Evolutionary conservation across 1,140 invertebrate genomes (phyloP).

Genomic region (Temnothorax curvispinosus): DNA sequence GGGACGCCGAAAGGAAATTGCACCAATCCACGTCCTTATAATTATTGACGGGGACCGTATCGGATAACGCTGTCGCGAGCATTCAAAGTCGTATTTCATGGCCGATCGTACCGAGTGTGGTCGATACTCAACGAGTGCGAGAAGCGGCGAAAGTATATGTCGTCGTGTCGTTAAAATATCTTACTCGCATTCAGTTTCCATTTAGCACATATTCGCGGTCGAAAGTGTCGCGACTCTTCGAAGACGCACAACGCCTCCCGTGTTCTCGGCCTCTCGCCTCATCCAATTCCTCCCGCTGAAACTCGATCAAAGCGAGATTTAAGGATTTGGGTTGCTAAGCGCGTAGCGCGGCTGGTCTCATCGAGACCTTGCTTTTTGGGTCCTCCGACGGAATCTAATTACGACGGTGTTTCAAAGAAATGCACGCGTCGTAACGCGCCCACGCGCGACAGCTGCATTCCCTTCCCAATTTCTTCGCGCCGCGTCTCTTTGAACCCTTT

Average conservation of each 20-base stretch:
- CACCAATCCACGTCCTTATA: no score
- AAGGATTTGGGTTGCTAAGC: neutral
- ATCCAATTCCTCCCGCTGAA: conserved; percentile 1
- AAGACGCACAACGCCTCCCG: neutral
- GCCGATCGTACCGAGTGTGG: neutral
- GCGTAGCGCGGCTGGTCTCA: neutral
- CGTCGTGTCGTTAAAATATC: conserved; percentile 33
- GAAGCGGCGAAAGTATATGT: neutral
- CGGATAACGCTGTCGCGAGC: neutral
- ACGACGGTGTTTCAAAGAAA: conserved; percentile 42
- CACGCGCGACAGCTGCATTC: conserved; percentile 10
- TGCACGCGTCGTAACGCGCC: conserved; percentile 1
- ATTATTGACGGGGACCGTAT: neutral
- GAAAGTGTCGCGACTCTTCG: neutral
- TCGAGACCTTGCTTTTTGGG: conserved; percentile 17
- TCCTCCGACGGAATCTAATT: conserved; percentile 52
- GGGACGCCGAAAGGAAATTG: neutral
- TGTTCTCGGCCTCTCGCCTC: neutral
- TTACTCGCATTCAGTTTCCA: neutral
- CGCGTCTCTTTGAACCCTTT: neutral
- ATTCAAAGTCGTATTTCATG: conserved; percentile 16
- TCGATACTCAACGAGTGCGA: neutral
- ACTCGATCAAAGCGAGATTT: conserved; percentile 45
- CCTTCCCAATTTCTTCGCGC: conserved; percentile 46
- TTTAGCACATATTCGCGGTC: neutral